Conservation (phyloP, 2,113 vertebrate species). For the Cromileptes altivelis region DNA sequence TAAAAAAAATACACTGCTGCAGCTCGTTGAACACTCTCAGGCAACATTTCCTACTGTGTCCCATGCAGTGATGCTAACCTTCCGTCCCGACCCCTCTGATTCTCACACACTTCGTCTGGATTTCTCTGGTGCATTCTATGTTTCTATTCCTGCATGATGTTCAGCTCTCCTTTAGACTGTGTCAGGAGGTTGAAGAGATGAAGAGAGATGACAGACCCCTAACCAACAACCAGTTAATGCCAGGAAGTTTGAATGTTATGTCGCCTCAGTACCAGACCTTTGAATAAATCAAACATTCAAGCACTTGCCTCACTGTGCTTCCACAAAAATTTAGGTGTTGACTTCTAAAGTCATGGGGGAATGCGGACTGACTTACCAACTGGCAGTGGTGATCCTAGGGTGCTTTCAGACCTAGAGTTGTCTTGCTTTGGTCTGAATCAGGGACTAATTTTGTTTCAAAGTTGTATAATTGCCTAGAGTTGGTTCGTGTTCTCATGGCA, state of each 20-base stretch:
- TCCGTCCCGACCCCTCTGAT: constrained; percentile 29
- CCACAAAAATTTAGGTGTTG: too few species aligned
- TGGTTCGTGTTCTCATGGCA: too few species aligned
- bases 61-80: constrained; percentile 45
- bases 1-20: constrained; percentile 37
- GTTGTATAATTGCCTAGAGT: too few species aligned
- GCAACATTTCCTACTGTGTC: constrained; percentile 49
- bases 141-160: constrained; percentile 26
- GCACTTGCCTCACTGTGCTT: background rate
- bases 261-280: background rate
- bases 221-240: background rate
- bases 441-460: too few species aligned
- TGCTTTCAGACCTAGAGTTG: too few species aligned
- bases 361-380: too few species aligned
- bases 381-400: too few species aligned
- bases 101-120: constrained; percentile 11
- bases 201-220: background rate
- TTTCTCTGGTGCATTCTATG: constrained; percentile 11
- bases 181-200: constrained; percentile 26
- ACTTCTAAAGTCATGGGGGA: too few species aligned
- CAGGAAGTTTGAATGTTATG: background rate
- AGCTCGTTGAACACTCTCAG: constrained; percentile 60
- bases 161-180: constrained; percentile 17
- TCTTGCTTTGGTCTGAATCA: too few species aligned
- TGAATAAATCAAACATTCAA: background rate